Percentiles rank a stretch among this genome's conserved stretches.
Conservation (phyloP, 2,113 vertebrate species). For the Calypte anna region DNA sequence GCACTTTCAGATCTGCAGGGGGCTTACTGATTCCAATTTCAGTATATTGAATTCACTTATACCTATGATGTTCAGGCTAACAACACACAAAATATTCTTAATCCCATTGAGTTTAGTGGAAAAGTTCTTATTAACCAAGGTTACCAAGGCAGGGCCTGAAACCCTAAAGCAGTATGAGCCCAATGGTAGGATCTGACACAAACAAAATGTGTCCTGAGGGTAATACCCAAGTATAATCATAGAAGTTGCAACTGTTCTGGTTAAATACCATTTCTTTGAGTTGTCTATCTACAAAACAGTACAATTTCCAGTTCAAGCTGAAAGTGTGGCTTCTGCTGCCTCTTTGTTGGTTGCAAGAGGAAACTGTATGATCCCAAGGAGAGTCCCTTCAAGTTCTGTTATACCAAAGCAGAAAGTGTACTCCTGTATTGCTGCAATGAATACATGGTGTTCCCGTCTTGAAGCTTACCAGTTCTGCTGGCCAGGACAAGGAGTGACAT, state of each 20-base stretch:
- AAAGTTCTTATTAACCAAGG: neutral
- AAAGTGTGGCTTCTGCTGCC: neutral
- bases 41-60: conserved; percentile 2
- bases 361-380: neutral
- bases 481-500: neutral
- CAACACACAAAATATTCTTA: neutral
- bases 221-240: neutral
- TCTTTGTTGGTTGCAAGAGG: neutral
- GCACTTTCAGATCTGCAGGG: conserved; percentile 25
- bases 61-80: neutral
- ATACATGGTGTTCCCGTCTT: neutral
- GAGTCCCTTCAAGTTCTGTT: neutral
- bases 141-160: neutral
- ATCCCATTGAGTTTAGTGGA: neutral
- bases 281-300: neutral
- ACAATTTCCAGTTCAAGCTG: neutral
- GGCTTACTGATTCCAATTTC: neutral
- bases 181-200: neutral
- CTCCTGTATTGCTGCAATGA: neutral
- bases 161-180: neutral
- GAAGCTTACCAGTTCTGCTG: neutral
- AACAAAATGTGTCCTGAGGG: neutral
- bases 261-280: neutral
- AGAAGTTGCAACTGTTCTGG: neutral
- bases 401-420: neutral